Conservation (phyloP, 2,113 vertebrate species). For the Ptyas mucosa region DNA sequence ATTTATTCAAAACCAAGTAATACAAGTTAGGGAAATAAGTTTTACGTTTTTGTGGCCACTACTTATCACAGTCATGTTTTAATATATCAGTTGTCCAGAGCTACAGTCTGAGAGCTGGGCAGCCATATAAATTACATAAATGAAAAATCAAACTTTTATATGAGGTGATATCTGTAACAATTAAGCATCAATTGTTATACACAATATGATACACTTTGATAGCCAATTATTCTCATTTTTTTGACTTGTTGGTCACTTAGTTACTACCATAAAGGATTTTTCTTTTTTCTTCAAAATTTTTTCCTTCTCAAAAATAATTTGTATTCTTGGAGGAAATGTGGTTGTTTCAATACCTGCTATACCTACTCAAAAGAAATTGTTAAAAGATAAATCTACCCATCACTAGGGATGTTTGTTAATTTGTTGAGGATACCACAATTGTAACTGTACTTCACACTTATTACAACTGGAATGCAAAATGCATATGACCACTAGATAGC, state of each 20-base stretch:
- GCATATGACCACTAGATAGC: not conserved
- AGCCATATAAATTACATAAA: not conserved
- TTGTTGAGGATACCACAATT: not conserved
- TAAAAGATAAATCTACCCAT: not conserved
- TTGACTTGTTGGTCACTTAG: slow-evolving; percentile 23
- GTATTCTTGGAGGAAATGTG: not conserved
- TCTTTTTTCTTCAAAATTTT: rapidly evolving
- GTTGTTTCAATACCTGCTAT: slow-evolving; percentile 17
- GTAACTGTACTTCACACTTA: not conserved
- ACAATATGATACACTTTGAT: slow-evolving; percentile 6
- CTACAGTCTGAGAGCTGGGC: not conserved
- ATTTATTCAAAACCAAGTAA: not conserved
- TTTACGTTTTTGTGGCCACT: not conserved
- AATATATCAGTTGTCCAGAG: not conserved
- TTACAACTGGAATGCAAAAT: not conserved
- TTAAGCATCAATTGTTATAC: not conserved
- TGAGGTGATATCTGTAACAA: not conserved
- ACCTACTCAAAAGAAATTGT: not conserved
- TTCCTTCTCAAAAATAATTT: slow-evolving; percentile 5
- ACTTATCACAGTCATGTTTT: not conserved
- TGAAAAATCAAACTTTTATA: not conserved
- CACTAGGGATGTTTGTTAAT: not conserved
- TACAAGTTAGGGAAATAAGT: not conserved
- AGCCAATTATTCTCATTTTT: slow-evolving; percentile 27
- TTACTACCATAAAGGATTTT: not conserved